Evolutionary conservation across 1,140 invertebrate species (phyloP), one percentile per base, ranked within the genome.

Genomic region (Dreissena polymorpha): DNA sequence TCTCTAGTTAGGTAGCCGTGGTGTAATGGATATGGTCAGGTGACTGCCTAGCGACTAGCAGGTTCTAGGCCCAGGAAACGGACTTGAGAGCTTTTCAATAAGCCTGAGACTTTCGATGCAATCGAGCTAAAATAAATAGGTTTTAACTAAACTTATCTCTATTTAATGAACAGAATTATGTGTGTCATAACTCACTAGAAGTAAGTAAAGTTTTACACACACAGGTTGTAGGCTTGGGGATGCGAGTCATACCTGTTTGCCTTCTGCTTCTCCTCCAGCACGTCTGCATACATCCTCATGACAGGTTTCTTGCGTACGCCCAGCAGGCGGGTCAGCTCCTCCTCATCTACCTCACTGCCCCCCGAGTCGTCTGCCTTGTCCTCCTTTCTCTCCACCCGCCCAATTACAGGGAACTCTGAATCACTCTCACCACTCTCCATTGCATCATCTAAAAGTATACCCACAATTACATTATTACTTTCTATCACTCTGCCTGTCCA

Each of bases 231-330:
- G 39, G 39, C 39, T 39, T 39, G 2, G 39, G 2, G 39, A 39
- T 8, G 29, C 65, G 14, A 18, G n/a, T 21, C 18, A 60, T 86
- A 91, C 89, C 85, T 89, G 84, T 88, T 87, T 0, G 80, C 83
- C 75, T 85, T 86, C 50, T 87, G 93, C 90, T 95, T 95, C 85
- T 95, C 94, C 91, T 96, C 96, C 91, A 96, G 95, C 88, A 97
- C 96, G 93, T 97, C 96, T n/a, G 96, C 96, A 91, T 96, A 96
- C 96, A 97, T 97, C 90, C 96, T 94, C 96, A 97, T 97, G 86
- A 95, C 92, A 0, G 95, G 94, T 53, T 94, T 92, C 93, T 96
- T 96, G 2, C 86, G 77, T 2, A 75, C n/a, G 2, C 80, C 83
- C 57, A 90, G 69, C 70, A 91, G 83, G 27, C 87, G 84, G 18